A percentile compares a stretch with the other conserved stretches of the same genome.
Conservation (phyloP, 2,888 invertebrate genomes). For the Dasysyrphus albostriatus region DNA sequence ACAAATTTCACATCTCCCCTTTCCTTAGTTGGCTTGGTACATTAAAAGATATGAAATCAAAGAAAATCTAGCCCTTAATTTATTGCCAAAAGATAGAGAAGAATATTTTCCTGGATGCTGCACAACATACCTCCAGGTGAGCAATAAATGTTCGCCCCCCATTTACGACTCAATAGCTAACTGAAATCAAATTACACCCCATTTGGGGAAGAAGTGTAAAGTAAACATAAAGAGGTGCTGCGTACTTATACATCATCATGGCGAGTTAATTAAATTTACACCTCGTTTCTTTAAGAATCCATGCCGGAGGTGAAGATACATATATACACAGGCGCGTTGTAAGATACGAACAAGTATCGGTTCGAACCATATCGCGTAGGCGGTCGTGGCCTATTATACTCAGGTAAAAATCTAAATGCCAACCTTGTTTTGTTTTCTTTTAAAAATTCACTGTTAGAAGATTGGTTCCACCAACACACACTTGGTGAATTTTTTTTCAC, state of each 20-base stretch:
- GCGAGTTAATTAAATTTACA: slow-evolving; percentile 76
- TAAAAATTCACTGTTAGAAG: background rate
- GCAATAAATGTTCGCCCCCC: slow-evolving; percentile 64
- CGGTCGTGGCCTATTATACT: background rate
- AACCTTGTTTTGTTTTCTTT: background rate
- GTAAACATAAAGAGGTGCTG: slow-evolving; percentile 72
- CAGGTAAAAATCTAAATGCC: slow-evolving; percentile 1
- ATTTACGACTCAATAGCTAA: slow-evolving; percentile 63
- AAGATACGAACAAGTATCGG: slow-evolving; percentile 41
- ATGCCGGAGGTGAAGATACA: slow-evolving; percentile 50
- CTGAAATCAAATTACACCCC: slow-evolving; percentile 73
- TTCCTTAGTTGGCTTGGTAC: background rate
- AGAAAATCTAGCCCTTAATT: slow-evolving; percentile 59
- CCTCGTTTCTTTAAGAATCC: slow-evolving; percentile 69
- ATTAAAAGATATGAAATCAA: slow-evolving; percentile 62
- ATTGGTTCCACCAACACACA: background rate
- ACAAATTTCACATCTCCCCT: slow-evolving; percentile 6
- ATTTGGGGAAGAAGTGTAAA: slow-evolving; percentile 64
- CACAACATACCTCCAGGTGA: slow-evolving; percentile 39
- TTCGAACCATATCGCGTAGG: background rate
- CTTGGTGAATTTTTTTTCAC: background rate
- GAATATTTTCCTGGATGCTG: slow-evolving; percentile 42
- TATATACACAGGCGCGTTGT: slow-evolving; percentile 39
- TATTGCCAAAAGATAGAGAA: slow-evolving; percentile 60
- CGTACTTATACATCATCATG: slow-evolving; percentile 73